These are phyloP conservation scores for Cetoscarus ocellatus DNA, from an alignment of 2,797 vertebrate species.

Conservation along the genomic window DNA sequence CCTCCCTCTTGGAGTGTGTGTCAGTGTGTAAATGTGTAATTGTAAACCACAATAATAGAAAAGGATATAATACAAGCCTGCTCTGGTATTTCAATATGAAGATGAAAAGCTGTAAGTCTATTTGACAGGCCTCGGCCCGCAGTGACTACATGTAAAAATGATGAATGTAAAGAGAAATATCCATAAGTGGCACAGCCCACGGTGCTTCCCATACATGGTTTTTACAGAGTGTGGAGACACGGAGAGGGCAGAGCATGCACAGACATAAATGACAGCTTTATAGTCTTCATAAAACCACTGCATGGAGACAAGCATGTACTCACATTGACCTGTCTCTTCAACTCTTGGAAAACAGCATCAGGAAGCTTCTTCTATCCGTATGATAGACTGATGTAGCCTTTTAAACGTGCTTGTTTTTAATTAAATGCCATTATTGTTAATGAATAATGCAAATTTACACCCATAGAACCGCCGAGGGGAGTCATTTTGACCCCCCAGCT, in stretches of 20 bases:
- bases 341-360: conserved; percentile 43
- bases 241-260: conserved; percentile 50
- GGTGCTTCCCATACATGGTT: conserved; percentile 68
- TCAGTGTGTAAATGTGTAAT: conserved; percentile 21
- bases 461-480: too few species aligned
- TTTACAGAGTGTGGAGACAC: conserved; percentile 60
- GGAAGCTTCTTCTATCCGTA: neutral
- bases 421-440: too few species aligned
- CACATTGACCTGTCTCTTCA: conserved; percentile 40
- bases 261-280: conserved; percentile 81
- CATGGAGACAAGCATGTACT: conserved; percentile 45
- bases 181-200: conserved; percentile 63
- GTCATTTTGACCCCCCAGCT: too few species aligned
- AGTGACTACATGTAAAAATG: conserved; percentile 75
- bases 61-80: conserved; percentile 50
- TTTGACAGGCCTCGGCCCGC: conserved; percentile 54
- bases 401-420: too few species aligned
- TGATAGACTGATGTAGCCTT: too few species aligned
- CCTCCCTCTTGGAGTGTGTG: conserved; percentile 22
- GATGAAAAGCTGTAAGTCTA: conserved; percentile 75
- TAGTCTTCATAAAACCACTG: conserved; percentile 72
- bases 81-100: conserved; percentile 73
- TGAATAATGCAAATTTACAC: too few species aligned
- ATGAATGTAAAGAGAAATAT: conserved; percentile 79
- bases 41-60: conserved; percentile 47